Percentiles rank a stretch among this genome's conserved stretches.
Conservation (phyloP, 2,888 invertebrate species). For the Nephrocerus scutellatus region DNA sequence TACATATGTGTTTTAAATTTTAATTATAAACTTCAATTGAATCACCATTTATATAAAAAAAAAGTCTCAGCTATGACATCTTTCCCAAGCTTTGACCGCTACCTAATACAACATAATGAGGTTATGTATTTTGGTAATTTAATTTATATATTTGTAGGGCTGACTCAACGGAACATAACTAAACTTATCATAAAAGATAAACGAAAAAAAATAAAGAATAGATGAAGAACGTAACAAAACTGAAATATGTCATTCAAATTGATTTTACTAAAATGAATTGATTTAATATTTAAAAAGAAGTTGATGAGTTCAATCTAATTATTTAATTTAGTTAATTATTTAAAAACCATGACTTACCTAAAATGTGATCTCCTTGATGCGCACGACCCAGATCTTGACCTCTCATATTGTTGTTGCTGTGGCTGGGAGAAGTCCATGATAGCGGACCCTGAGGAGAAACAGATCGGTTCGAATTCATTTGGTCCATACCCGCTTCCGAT, state of each 20-base stretch:
- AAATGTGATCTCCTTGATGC: conserved; percentile 48
- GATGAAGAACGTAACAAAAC: not conserved
- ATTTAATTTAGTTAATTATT: not conserved
- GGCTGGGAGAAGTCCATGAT: conserved; percentile 48
- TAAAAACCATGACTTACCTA: conserved; percentile 34
- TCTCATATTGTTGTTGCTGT: conserved; percentile 44
- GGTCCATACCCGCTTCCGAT: conserved; percentile 45
- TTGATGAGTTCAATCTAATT: conserved; percentile 2
- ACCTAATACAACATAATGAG: too few species aligned
- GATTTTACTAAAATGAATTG: too few species aligned
- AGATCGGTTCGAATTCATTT: conserved; percentile 49
- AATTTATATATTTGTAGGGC: too few species aligned
- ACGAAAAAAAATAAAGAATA: conserved; percentile 2
- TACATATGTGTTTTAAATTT: too few species aligned
- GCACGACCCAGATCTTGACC: conserved; percentile 48
- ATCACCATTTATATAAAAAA: too few species aligned
- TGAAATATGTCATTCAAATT: conserved; percentile 11
- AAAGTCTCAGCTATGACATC: too few species aligned
- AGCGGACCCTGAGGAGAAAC: conserved; percentile 45
- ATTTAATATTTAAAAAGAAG: not conserved
- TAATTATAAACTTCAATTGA: too few species aligned
- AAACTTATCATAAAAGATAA: not conserved
- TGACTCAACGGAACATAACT: too few species aligned
- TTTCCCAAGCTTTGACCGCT: too few species aligned
- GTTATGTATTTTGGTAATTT: too few species aligned